Evolutionary conservation across 1,140 invertebrate species (phyloP), one percentile per base, ranked within the genome.

Genomic region (Drosophila pandora): DNA sequence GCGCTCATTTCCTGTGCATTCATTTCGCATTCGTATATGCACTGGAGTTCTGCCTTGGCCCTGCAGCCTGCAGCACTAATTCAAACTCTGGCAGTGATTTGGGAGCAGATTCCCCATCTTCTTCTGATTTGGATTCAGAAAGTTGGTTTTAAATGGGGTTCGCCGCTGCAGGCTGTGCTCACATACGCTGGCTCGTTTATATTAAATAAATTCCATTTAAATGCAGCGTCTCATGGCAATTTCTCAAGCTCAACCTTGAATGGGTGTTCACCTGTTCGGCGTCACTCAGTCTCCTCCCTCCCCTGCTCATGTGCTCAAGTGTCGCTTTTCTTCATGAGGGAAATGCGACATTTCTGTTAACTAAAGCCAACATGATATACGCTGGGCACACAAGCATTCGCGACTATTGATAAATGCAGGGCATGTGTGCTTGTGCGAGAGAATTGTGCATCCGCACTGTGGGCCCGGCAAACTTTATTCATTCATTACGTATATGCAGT

Each of bases 331-430:
- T 45, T 34, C 28, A 28, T 32, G 47, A 43, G 63, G 52, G 28
- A 67, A 62, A 50, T 58, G 80, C 70, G 69, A 64, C 79, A 76
- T 84, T 79, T 72, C 56, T 76, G 72, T 87, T 82, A 82, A 77
- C 81, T 85, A 70, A 87, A 82, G 79, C 74, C 77, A 84, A 68
- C 77, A 87, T 81, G 81, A 84, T 81, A 65, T 76, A 76, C 73
- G 59, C 54, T 76, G 34, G 55, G 67, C 62, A 72, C 62, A 76
- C 80, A 68, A 58, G 60, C 53, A 74, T 64, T 32, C 68, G 17
- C 55, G 61, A 23, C 72, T 79, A 80, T 80, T 84, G 76, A 84
- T 79, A 84, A 84, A 84, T 84, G 81, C 73, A 69, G n/a, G 62
- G 60, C 62, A 54, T 77, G 60, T 58, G 61, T 41, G 30, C 52